A percentile compares a stretch with the other conserved stretches of the same genome.
These are phyloP conservation scores for Agelas oroides DNA, from an alignment of 37 sponge, comb jelly and placozoan species.

Conservation along the genomic window DNA sequence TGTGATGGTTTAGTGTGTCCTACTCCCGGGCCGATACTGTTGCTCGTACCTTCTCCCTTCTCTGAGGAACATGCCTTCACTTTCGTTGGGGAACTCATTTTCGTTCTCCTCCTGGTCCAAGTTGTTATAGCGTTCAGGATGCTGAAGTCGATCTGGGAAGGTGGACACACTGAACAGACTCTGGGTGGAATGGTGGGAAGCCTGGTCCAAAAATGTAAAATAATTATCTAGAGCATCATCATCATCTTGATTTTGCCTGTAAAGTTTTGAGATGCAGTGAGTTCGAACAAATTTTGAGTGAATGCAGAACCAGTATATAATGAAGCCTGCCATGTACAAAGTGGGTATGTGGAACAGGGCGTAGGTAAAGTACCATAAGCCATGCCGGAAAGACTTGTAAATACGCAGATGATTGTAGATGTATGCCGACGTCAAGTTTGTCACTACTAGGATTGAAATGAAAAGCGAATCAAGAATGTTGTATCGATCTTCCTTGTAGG, in stretches of 20 bases:
- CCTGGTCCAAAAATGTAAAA: too few species aligned
- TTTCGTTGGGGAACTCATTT: too few species aligned
- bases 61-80: too few species aligned
- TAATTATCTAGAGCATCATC: too few species aligned
- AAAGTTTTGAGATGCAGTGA: neutral
- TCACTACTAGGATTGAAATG: slow-evolving; percentile 2
- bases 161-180: neutral
- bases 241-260: too few species aligned
- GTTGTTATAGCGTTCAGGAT: slow-evolving; percentile 10
- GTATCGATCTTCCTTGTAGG: slow-evolving; percentile 50
- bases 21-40: too few species aligned
- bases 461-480: slow-evolving; percentile 34
- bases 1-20: too few species aligned
- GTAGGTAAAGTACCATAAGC: slow-evolving; percentile 7
- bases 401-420: neutral
- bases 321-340: slow-evolving; percentile 1
- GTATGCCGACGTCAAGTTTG: neutral
- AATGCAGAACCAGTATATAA: neutral
- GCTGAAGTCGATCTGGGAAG: slow-evolving; percentile 24
- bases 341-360: slow-evolving; percentile 2
- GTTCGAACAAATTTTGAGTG: slow-evolving; percentile 1
- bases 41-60: too few species aligned
- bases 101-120: too few species aligned
- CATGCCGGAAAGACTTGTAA: neutral
- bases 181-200: too few species aligned